Evolutionary conservation across 92 coral and sea anemone genomes (phyloP).

Genomic region (Virgularia gustaviana): DNA sequence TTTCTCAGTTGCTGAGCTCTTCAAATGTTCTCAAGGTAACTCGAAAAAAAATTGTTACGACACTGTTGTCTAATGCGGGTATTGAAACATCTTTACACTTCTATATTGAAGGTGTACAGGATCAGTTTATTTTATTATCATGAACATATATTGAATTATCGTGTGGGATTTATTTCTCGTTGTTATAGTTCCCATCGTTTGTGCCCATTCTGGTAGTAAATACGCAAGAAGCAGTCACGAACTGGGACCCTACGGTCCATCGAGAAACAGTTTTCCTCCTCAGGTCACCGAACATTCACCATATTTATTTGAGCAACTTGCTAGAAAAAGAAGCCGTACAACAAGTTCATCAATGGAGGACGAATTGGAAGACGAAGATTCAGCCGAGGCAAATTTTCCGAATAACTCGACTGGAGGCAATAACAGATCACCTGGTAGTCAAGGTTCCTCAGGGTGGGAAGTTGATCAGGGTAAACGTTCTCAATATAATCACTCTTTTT

Average conservation of each 20-base stretch:
- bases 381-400: conserved; percentile 50
- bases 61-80: no score
- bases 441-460: conserved; percentile 37
- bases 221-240: conserved; percentile 24
- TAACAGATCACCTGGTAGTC: conserved; percentile 37
- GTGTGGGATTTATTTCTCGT: no score
- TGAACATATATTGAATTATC: no score
- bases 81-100: no score
- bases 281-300: conserved; percentile 39
- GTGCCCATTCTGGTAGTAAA: conserved; percentile 14
- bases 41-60: no score
- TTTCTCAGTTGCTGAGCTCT: conserved; percentile 90
- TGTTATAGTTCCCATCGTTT: conserved; percentile 20
- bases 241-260: conserved; percentile 8
- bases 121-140: no score
- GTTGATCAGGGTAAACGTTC: conserved; percentile 27
- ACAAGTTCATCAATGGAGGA: conserved; percentile 86
- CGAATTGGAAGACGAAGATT: conserved; percentile 81
- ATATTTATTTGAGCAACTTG: conserved; percentile 65
- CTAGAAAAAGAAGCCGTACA: conserved; percentile 85
- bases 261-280: conserved; percentile 22
- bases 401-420: conserved; percentile 76
- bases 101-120: no score
- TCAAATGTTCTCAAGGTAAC: conserved; percentile 90
- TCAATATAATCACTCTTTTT: no score